Evolutionary conservation across 2,888 invertebrate species (phyloP), one percentile per base, ranked within the genome.

Genomic region (Andrena camellia): DNA sequence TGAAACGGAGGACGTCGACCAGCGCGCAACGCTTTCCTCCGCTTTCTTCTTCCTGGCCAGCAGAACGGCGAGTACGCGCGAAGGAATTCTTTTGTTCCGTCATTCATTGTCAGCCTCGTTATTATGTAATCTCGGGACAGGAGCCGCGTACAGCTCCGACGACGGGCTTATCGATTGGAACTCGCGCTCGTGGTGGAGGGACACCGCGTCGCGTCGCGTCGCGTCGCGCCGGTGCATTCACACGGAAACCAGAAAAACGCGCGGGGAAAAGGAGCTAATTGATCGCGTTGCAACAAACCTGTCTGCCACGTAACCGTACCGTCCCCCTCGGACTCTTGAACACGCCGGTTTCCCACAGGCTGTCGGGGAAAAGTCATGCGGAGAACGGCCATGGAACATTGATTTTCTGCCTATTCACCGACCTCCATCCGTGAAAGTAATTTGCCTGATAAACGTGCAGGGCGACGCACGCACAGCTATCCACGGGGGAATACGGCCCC

Each of bases 41-140:
- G 71, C 59, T 72, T 80, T 67, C 83, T 78, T 81, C 86, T 73
- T 73, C 67, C 74, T 35, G 48, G 67, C 70, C 20, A 42, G 20
- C 26, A 81, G 82, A 78, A 83, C 86, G 86, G 85, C 81, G 88
- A 71, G 81, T 88, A 79, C 85, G 77, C 78, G 82, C 73, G 64
- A 71, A 87, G 81, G 88, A 87, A 88, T 89, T 88, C 89, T 83
- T 88, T 88, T 88, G 87, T 88, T 81, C 89, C 82, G 75, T 81
- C 87, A 66, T 83, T 88, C 89, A 83, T 88, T 86, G 88, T 72
- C 78, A 78, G 70, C n/a, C 78, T 66, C 67, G 79, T 85, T 83
- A 79, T 88, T 86, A 88, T 69, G 82, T 81, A 88, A 88, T 85
- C 63, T 64, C 60, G 35, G 62, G 70, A 69, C 60, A 17, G 35